phyloP scores from a whole-genome alignment of 2,797 vertebrate genomes.

The Smutsia temminckii region DNA sequence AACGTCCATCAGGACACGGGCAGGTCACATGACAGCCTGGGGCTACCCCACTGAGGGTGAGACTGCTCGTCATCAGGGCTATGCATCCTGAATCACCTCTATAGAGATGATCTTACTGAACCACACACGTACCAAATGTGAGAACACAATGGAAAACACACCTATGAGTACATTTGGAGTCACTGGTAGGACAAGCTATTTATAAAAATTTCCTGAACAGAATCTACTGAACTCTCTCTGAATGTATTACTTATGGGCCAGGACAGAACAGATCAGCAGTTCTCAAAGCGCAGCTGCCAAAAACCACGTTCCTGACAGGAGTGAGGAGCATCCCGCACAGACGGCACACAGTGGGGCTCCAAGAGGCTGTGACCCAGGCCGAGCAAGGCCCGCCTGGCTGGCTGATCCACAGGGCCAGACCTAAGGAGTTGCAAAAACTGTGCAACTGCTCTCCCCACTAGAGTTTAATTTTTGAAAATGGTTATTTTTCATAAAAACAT shows the following conservation, averaged over 20 bases:
- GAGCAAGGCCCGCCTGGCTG: no score
- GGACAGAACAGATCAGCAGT: background rate
- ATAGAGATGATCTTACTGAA: background rate
- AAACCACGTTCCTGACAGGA: background rate
- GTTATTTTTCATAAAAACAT: background rate
- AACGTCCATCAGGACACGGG: background rate
- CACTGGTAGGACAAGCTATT: background rate
- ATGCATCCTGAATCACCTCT: background rate
- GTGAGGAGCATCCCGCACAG: accelerated
- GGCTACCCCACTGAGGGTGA: background rate
- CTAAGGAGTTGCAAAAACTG: background rate
- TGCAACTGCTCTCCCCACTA: background rate
- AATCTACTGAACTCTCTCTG: background rate
- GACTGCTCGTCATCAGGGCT: background rate
- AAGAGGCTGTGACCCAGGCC: accelerated
- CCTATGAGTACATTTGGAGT: background rate
- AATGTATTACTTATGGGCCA: background rate
- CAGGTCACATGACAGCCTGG: background rate
- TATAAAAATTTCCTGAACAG: background rate
- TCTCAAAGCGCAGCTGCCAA: background rate
- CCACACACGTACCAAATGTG: background rate
- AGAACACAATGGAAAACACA: background rate
- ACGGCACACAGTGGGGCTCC: accelerated
- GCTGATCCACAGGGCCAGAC: accelerated
- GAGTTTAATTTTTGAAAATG: background rate